Evolutionary conservation across 1,140 invertebrate species (phyloP), one percentile per base, ranked within the genome.

Genomic region (Drosophila cardini): DNA sequence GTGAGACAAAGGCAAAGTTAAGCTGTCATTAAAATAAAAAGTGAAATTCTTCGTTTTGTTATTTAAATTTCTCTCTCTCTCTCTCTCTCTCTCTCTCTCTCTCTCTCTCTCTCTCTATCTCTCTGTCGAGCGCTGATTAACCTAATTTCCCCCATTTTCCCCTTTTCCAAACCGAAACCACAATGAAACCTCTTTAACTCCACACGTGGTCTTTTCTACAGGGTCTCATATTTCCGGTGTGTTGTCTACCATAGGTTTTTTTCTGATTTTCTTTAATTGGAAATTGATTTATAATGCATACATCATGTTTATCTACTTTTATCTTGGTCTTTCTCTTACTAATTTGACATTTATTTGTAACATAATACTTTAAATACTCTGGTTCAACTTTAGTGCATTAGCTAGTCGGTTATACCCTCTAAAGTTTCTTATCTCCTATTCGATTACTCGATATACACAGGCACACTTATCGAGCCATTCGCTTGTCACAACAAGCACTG

Each of bases 41-140:
- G 80, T 83, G 72, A 84, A 83, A 79, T 73, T 67, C 69, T 78
- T 72, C 42, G 52, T 52, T 69, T 38, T 60, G 48, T 42, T 67
- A 58, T 65, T 68, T 75, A 46, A 76, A 72, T 85, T 86, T 85
- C 74, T 76, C 78, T 63, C 21, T 26, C n/a, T n/a, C n/a, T n/a
- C n/a, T n/a, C n/a, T n/a, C n/a, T n/a, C n/a, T n/a, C n/a, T n/a
- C n/a, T n/a, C n/a, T n/a, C n/a, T n/a, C n/a, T n/a, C n/a, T n/a
- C n/a, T n/a, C n/a, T n/a, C n/a, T n/a, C n/a, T n/a, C n/a, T 85
- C 74, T 76, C 78, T 63, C 21, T 26, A 72, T 85, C 82, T 85
- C 74, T 76, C 78, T 63, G 4, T 26, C 21, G 21, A 53, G 30
- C 70, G 53, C 70, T 78, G 67, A 72, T 76, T 82, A 82, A 87